Conservation (phyloP, 2,113 vertebrate species). For the Cranoglanis bouderius region DNA sequence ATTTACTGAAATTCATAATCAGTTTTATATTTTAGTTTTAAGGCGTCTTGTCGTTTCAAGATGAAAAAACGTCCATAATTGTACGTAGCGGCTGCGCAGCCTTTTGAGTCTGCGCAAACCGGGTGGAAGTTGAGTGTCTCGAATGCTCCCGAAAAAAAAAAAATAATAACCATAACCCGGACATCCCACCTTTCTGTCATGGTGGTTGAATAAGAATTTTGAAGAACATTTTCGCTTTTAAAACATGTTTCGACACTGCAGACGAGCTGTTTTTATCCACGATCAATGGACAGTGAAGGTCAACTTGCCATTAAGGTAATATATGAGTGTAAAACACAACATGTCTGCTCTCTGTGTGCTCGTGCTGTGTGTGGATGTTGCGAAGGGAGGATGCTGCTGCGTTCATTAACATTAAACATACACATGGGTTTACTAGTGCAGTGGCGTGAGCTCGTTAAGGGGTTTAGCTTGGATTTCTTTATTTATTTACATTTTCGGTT, state of each 20-base stretch:
- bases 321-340: background rate
- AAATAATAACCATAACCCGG: background rate
- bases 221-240: background rate
- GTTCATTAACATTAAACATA: background rate
- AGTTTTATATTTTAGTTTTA: background rate
- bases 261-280: slow-evolving; percentile 7
- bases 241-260: slow-evolving; percentile 19
- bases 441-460: background rate
- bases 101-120: background rate
- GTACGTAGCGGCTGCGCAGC: background rate
- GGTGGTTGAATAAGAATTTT: background rate
- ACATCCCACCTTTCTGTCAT: background rate
- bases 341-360: background rate
- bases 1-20: background rate
- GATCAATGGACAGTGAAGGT: background rate
- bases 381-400: background rate
- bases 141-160: background rate
- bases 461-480: background rate
- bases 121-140: background rate
- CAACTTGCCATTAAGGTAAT: background rate
- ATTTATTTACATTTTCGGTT: background rate
- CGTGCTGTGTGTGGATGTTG: background rate
- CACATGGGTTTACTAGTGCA: background rate
- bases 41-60: background rate
- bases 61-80: background rate